phyloP scores from a whole-genome alignment of 2,888 invertebrate genomes.

The Caenorhabditis angaria region DNA sequence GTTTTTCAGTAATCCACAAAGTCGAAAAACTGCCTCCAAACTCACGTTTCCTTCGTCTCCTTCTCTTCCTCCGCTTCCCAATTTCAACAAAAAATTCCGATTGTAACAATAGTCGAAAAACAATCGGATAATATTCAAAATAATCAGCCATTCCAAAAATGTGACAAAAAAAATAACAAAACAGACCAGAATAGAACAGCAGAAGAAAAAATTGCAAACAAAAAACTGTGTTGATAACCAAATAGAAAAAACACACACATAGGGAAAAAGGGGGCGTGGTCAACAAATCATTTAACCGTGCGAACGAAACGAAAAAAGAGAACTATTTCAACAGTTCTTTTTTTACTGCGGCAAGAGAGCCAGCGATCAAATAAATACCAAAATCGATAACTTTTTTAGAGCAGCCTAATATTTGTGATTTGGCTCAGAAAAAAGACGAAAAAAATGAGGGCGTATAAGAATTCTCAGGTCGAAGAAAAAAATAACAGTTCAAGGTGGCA shows the following conservation, averaged over 20 bases:
- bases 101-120: not conserved
- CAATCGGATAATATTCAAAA: conserved; percentile 1
- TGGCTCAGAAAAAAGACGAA: not conserved
- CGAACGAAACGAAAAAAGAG: not conserved
- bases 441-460: too few species aligned
- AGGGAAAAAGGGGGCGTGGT: not conserved
- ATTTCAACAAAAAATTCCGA: not conserved
- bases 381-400: not conserved
- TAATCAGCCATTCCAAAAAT: not conserved
- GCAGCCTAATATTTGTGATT: not conserved
- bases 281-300: not conserved
- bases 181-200: not conserved
- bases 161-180: not conserved
- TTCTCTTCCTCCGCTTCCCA: not conserved
- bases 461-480: too few species aligned
- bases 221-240: not conserved
- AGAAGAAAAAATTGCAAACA: too few species aligned
- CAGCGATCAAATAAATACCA: not conserved
- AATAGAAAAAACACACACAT: not conserved
- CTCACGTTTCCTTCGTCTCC: not conserved
- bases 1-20: too few species aligned
- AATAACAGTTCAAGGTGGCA: too few species aligned
- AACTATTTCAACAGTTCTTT: not conserved
- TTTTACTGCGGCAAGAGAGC: too few species aligned
- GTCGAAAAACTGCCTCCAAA: too few species aligned